Base-by-base conservation (phyloP, 2,797 vertebrate genomes). In the Lindbergichthys nudifrons region DNA sequence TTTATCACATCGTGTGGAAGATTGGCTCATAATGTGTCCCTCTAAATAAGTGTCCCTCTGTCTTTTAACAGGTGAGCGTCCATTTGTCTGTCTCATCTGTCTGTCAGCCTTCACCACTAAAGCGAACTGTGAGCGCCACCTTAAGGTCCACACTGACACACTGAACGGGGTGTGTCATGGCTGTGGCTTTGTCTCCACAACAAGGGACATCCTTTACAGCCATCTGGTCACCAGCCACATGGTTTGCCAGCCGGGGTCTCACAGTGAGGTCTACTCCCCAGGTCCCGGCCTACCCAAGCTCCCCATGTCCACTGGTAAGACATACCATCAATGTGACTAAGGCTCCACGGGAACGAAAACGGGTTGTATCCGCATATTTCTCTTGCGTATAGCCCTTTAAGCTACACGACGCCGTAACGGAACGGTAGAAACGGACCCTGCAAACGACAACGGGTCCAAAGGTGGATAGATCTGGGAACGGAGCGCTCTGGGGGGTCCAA, bases 21-120 rank as follows among this genome's bases (percentile, higher is more conserved):
- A 23, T 46, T 16, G 54, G 11, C 13, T 30, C 18, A 32, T 3
- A 6, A 5, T 51, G 48, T 75, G 39, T 52, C 51, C n/a, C 10
- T 52, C 10, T 47, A 56, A 61, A 30, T 54, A 23, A 47, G 18
- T 61, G 45, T 42, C 42, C 5, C 2, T 67, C 14, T 70, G 53
- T 77, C 46, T 16, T 36, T 59, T 59, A 52, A 15, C 92, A 99
- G 98, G 98, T 69, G 98, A 99, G 89, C 96, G 97, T 72, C 98
- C 98, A 0, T 99, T 99, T 0, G 95, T 98, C 75, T 99, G 97
- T 86, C 96, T 99, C 83, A 97, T 99, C 93, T 99, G 98, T 89
- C 94, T 98, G 75, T 99, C 98, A 0, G 98, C 98, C 76, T 99
- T 99, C 91, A 99, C 98, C 92, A 99, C 98, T 0, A 99, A 99